Evolutionary conservation across 2,113 vertebrate species (phyloP).

Genomic region (Ptilonorhynchus violaceus): DNA sequence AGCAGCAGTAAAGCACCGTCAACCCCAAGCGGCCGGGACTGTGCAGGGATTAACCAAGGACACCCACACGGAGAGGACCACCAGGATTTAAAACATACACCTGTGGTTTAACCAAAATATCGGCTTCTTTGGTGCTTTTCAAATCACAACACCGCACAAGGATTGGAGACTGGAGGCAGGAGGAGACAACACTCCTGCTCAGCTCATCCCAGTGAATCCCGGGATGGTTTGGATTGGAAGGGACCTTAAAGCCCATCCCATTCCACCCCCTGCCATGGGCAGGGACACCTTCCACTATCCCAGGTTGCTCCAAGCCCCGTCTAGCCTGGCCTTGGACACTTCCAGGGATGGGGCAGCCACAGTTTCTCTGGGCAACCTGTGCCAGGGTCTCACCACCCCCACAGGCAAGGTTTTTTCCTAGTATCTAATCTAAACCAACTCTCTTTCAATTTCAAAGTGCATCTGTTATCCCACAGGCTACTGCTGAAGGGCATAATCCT

Average conservation of each 20-base stretch:
- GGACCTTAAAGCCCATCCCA: not conserved
- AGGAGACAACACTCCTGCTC: not conserved
- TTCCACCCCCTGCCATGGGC: rapidly evolving
- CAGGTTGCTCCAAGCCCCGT: rapidly evolving
- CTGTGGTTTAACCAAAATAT: not conserved
- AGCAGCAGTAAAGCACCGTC: not conserved
- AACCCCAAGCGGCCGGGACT: too few relatives aligned
- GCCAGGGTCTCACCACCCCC: not conserved
- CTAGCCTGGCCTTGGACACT: not conserved
- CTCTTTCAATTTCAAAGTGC: not conserved
- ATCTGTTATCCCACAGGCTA: not conserved
- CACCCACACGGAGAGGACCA: not conserved
- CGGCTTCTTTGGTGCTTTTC: rapidly evolving
- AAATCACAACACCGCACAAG: rapidly evolving
- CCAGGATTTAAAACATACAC: not conserved
- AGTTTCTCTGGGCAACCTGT: not conserved
- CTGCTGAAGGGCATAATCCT: not conserved
- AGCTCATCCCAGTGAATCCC: not conserved
- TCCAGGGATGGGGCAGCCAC: not conserved
- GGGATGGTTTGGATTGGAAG: not conserved
- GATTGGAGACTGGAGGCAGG: not conserved
- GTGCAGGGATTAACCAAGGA: not conserved
- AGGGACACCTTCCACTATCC: not conserved
- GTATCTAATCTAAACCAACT: not conserved
- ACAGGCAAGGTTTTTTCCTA: not conserved